Base-by-base conservation (phyloP, 2,888 invertebrate genomes). In the Eugnorisma glareosa region DNA sequence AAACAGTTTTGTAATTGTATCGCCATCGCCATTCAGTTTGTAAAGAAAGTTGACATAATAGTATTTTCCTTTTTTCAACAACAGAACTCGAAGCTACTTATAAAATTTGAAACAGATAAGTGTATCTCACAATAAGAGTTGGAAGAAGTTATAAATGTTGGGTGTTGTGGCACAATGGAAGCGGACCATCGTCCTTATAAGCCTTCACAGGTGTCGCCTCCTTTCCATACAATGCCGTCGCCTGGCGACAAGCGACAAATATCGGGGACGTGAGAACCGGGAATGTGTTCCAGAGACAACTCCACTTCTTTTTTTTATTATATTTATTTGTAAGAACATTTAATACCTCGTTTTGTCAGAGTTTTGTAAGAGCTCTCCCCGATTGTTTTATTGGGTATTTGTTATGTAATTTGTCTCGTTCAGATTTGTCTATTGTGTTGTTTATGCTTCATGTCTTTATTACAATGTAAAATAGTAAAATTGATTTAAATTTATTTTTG, bases 201-300 rank as follows among this genome's bases (percentile, higher is more conserved):
- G 93, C 94, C 88, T 89, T 90, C 89, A 87, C 94, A 95, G 95
- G 93, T 95, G 92, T 90, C 86, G 91, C 73, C 77, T 88, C 79
- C 90, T 92, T 93, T 92, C 90, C 90, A 92, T 90, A 93, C 92
- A 92, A 92, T 91, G 86, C 84, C 79, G 87, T 87, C 82, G 86
- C 89, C 86, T 76, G 86, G 88, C 89, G 89, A 83, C 82, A 76
- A 45, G 75, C 85, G 61, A 90, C 89, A 91, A 92, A 92, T 92
- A 92, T 91, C 80, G 83, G 85, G 87, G 83, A 89, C 90, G 91
- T 92, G 92, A 89, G 90, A 93, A 91, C 88, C 79, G 28, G 82
- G 81, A 89, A 90, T 86, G 88, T 90, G 89, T 87, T 86, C 77
- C 80, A 87, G 73, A 84, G 85, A 89, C 83, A 84, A 89, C 74